Base-by-base conservation (phyloP, 1,140 invertebrate genomes). In the Drosophila repleta region DNA sequence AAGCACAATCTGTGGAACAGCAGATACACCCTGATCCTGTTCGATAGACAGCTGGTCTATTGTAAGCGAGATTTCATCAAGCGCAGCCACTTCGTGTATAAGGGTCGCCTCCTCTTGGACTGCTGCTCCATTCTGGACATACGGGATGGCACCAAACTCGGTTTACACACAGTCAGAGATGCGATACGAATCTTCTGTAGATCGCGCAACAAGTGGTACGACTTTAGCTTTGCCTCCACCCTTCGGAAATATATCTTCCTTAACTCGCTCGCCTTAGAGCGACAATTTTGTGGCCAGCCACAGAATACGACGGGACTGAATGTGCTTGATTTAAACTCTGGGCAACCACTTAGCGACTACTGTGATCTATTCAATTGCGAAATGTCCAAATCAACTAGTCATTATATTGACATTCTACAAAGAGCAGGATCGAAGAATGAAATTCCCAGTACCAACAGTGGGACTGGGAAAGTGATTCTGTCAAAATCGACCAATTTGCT, bases 21-120 rank as follows among this genome's bases (percentile, higher is more conserved):
- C 81, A 96, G 96, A 74, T 95, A 96, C 63, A 96, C 94, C 13
- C 92, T 97, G 17, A 97, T 97, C 88, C 93, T 98, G 0, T 97
- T 98, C 91, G 97, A 98, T 90, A 96, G 97, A 92, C 96, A 97
- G 79, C 92, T 98, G 21, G 94, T 98, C 45, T 96, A 97, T 89
- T 97, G 96, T 91, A 97, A 97, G 92, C 97, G 96, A 92, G 97
- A 97, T 92, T 94, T 97, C 57, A 93, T 97, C 5, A 97, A 97
- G 92, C 94, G 96, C 63, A 95, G 95, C 80, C 95, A 95, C n/a
- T 96, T 96, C 79, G 94, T 96, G 21, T 97, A 97, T 92, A 96
- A 97, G 92, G 96, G 96, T 48, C 93, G 97, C 74, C 95, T 98
- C 80, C 94, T 95, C 89, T 92, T 97, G 65, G 96, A 97, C 74